Base-by-base conservation (phyloP, 2,888 invertebrate genomes). In the Pharmacophagus antenor region DNA sequence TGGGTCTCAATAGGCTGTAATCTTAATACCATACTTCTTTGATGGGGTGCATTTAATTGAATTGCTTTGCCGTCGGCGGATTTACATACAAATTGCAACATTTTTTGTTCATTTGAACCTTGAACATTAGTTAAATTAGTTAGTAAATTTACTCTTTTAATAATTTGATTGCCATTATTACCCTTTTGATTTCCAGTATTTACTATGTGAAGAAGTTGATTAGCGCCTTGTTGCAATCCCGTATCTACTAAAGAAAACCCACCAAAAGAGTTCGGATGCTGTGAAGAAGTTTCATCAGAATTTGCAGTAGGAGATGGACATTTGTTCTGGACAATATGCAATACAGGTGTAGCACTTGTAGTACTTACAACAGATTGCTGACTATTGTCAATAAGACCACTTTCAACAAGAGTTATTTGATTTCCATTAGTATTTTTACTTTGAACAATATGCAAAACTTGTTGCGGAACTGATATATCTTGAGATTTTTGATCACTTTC, bases 41-140 rank as follows among this genome's bases (percentile, higher is more conserved):
- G 91, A 65, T 91, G 88, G 22, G 92, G 88, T 18, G 91, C 83
- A 63, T 92, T 92, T 17, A 92, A 73, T 62, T 92, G 92, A 64
- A 92, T 91, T 56, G 92, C 76, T 79, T 92, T 92, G 10, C 92
- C 92, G 68, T 92, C 92, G 18, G 92, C 84, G 42, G 93, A 92
- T 79, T 93, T 93, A 71, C 93, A 93, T 48, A 93, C 92, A 71
- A 93, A 93, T 69, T 93, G 93, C 23, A 93, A 89, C 88, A 91
- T 90, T 73, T 91, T 91, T 66, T 91, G 91, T 63, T 91, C 91
- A 65, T 83, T 89, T 4, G 82, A 75, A 21, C 89, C 90, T 77
- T 91, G 91, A 7, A 82, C 83, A 67, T 89, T 91, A 1, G 87
- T 72, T 1, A 91, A 71, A 71, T 91, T 91, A 0, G 91, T 91